Conservation (phyloP, 2,113 vertebrate species). For the Microtus pennsylvanicus region DNA sequence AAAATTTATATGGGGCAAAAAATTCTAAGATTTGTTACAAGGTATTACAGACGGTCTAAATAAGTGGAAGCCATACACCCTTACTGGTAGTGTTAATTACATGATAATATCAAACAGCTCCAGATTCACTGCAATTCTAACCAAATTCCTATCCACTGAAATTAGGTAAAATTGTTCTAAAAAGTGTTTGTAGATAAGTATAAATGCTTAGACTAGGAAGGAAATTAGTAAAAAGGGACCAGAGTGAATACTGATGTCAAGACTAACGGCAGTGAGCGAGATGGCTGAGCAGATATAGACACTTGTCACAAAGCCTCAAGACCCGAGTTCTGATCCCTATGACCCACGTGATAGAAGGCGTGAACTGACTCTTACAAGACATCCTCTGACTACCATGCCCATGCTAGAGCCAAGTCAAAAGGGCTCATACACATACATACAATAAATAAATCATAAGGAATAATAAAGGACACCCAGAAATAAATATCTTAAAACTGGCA, state of each 20-base stretch:
- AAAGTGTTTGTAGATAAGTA: not conserved
- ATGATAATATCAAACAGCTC: not conserved
- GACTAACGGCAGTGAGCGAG: not conserved
- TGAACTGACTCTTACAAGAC: not conserved
- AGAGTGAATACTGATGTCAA: not conserved
- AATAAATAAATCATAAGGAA: not conserved
- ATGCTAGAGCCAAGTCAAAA: not conserved
- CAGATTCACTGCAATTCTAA: not conserved
- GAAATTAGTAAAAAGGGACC: not conserved
- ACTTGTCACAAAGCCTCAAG: not conserved
- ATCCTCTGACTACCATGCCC: not conserved
- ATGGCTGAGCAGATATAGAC: no score
- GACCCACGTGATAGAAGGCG: not conserved
- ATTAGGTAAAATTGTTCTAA: not conserved
- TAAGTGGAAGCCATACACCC: not conserved
- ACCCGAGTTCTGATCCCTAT: not conserved
- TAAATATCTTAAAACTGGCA: slow-evolving; percentile 12
- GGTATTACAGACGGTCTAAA: not conserved
- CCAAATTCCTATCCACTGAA: not conserved
- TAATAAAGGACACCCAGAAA: not conserved
- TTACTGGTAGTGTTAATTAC: not conserved
- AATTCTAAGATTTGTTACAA: not conserved
- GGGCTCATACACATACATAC: not conserved
- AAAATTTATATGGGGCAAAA: not conserved
- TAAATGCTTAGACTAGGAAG: not conserved